Evolutionary conservation across 2,888 invertebrate species (phyloP), one percentile per base, ranked within the genome.

Genomic region (Tachystola acroxantha): DNA sequence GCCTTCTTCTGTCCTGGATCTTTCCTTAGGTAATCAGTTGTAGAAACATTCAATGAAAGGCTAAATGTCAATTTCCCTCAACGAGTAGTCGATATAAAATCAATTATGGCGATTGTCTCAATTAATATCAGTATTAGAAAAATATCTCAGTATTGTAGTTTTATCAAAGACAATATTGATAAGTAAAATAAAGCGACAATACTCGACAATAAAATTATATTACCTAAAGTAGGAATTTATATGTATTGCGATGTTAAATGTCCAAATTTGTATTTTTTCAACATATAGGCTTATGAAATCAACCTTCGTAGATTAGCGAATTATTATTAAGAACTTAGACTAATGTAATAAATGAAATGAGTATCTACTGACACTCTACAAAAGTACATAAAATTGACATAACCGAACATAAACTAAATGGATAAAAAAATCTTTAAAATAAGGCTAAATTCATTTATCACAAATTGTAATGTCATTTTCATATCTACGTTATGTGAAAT

Each of bases 261-360:
- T 16, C 16, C 3, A 16, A 16, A 41, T 66, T 65, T 70, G 66
- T 72, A 71, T 71, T 71, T 71, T 69, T 69, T 55, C 67, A 65
- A 64, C 45, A 57, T 51, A 46, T 69, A 64, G 63, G 57, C 58
- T 57, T 61, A 62, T 48, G 47, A 55, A 51, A 36, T 30, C 40
- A 30, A 43, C 40, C 50, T 62, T 55, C 34, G 49, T 69, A 66
- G 66, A 48, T 57, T 69, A 72, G 57, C 45, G 37, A 47, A 46
- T 56, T 49, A 46, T 43, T 46, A 48, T 42, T 61, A 58, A 58
- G 52, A 39, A 27, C 35, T 41, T 36, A 39, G 24, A 24, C 24
- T 24, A 22, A 9, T 24, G 24, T 4, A 24, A 24, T 24, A n/a
- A 24, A 24, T 46, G 61, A 56, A 57, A 49, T 55, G 49, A 39